Percentiles rank a stretch among this genome's conserved stretches.
Evolutionary conservation across 2,888 invertebrate species (phyloP).

Genomic region (Polietes domitor): DNA sequence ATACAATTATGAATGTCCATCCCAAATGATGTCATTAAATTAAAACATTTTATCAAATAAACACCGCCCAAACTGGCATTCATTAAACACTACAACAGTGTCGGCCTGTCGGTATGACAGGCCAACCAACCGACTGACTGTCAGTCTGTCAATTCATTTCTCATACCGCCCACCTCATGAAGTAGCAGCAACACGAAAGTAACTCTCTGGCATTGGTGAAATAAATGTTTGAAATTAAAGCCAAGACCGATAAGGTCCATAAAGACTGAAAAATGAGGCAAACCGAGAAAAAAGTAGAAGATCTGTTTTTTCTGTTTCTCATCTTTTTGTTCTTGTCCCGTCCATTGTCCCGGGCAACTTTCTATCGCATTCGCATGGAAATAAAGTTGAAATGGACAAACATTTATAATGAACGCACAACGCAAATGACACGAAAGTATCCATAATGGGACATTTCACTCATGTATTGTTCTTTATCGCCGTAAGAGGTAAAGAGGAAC

Average conservation of each 20-base stretch:
- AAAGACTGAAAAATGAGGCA: slow-evolving; percentile 1
- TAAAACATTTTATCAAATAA: slow-evolving; percentile 23
- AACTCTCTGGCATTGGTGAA: background rate
- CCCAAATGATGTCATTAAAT: slow-evolving; percentile 42
- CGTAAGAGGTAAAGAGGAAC: background rate
- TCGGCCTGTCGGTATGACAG: background rate
- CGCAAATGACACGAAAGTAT: slow-evolving; percentile 32
- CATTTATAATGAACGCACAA: slow-evolving; percentile 28
- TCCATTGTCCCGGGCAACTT: background rate
- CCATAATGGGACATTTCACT: slow-evolving; percentile 48
- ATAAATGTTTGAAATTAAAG: slow-evolving; percentile 12
- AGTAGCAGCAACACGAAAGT: background rate
- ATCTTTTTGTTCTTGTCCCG: no score
- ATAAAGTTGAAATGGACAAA: slow-evolving; percentile 24
- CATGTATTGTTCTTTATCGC: slow-evolving; percentile 12
- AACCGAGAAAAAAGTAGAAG: background rate
- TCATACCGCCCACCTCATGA: background rate
- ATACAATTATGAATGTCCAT: slow-evolving; percentile 33
- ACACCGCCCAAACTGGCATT: background rate
- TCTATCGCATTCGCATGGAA: slow-evolving; percentile 27
- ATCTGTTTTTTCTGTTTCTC: background rate
- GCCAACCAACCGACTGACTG: background rate
- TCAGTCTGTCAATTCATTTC: background rate
- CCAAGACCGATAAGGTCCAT: background rate
- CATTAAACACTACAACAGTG: background rate